Evolutionary conservation across 2,797 vertebrate species (phyloP).

Genomic region (Leptodon cayanensis): DNA sequence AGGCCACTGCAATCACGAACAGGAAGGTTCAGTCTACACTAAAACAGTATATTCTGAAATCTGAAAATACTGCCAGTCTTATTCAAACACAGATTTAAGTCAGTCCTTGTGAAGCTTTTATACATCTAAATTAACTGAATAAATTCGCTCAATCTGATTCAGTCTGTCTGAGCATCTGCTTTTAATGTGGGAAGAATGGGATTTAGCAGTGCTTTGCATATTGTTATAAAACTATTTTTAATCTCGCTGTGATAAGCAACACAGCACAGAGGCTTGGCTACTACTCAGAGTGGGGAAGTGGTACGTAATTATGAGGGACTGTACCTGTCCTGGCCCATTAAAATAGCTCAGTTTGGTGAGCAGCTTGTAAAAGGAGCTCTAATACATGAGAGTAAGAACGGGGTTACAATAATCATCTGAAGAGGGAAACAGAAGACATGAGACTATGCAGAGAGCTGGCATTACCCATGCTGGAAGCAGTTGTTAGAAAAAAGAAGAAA

Average conservation of each 20-base stretch:
- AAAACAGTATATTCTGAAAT: neutral
- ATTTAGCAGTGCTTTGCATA: neutral
- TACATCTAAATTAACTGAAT: neutral
- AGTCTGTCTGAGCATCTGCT: neutral
- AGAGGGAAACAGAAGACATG: neutral
- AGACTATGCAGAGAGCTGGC: neutral
- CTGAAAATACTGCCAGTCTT: neutral
- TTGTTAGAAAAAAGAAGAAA: neutral
- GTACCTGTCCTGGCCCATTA: neutral
- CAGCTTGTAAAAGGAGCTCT: neutral
- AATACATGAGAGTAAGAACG: neutral
- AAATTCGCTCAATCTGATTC: neutral
- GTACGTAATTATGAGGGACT: neutral
- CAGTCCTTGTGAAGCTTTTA: neutral
- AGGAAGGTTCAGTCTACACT: neutral
- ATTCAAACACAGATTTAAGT: neutral
- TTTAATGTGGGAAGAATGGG: neutral
- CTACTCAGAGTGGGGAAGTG: neutral
- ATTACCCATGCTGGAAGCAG: neutral
- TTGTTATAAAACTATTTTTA: conserved; percentile 28
- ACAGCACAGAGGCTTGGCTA: neutral
- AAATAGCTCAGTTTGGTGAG: neutral
- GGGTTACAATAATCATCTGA: neutral
- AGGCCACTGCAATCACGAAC: neutral
- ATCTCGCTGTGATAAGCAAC: neutral